Base-by-base conservation (phyloP, 1,140 invertebrate genomes). In the Eupeodes corollae region DNA sequence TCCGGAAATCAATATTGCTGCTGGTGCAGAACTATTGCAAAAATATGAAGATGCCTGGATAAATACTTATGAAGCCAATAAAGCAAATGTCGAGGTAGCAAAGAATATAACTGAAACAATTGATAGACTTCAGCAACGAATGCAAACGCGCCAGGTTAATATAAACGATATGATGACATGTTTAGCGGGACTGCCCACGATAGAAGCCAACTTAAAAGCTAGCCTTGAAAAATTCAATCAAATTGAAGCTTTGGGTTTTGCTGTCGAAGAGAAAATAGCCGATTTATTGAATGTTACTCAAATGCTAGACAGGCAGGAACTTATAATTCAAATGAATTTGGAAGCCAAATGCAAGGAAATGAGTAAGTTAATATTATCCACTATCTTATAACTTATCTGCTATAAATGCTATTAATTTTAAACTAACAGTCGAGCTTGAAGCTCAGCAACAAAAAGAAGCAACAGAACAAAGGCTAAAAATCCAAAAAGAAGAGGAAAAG, bases 251-350 rank as follows among this genome's bases (percentile, higher is more conserved):
- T 61, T 76, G 38, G 80, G 80, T 54, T 74, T 76, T 21, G 73
- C 77, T 52, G 74, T 83, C 0, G 79, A 84, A 65, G 69, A 81
- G 37, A 67, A 74, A 47, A 62, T 85, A 12, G 76, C 83, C 58
- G 76, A 84, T 58, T 57, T 83, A 26, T 76, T 80, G 49, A 81
- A 84, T 58, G 76, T 75, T 47, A 72, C 80, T 48, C 78, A 82
- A 47, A 56, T 83, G 13, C 75, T 80, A 56, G 78, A 73, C 55
- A 73, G 72, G 48, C 77, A 80, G 52, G 50, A 78, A 32, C 76
- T 81, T 52, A 79, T 83, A 49, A 70, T 77, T 54, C 77, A 79
- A 54, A 77, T 82, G 49, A 64, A 84, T 32, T 77, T 79, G 46
- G 63, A 76, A 18, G 82, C 82, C 52, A 78, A 79, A 60, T 76